Evolutionary conservation across 1,140 invertebrate species (phyloP).

Genomic region (Tribolium madens): DNA sequence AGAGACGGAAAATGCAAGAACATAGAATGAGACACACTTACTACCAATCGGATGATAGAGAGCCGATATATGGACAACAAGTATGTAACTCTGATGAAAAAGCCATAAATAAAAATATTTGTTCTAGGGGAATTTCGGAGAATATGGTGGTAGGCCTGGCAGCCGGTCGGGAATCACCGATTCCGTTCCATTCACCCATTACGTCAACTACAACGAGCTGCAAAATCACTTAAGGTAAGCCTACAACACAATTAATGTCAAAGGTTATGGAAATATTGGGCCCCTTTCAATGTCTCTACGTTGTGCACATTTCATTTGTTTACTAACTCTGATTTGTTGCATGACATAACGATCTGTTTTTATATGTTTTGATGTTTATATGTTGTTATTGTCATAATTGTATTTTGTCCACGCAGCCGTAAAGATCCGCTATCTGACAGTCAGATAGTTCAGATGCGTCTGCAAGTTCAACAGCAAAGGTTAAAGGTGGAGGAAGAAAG

Average conservation of each 20-base stretch:
- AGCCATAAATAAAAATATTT: not conserved
- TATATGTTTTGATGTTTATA: constrained; percentile 42
- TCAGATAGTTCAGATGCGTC: constrained; percentile 79
- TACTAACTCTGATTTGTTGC: constrained; percentile 58
- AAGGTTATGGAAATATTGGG: constrained; percentile 12
- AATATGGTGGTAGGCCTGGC: constrained; percentile 67
- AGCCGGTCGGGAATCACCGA: constrained; percentile 70
- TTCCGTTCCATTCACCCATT: constrained; percentile 78
- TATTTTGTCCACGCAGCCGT: constrained; percentile 54
- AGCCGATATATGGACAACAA: constrained; percentile 54
- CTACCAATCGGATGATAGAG: constrained; percentile 58
- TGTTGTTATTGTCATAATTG: constrained; percentile 36
- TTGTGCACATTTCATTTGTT: constrained; percentile 59
- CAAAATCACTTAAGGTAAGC: constrained; percentile 82
- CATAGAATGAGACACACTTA: constrained; percentile 57
- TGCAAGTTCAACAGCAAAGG: constrained; percentile 77
- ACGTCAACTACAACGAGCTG: constrained; percentile 87
- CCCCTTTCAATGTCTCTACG: constrained; percentile 34
- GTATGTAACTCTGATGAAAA: not conserved
- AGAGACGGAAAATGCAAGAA: constrained; percentile 55
- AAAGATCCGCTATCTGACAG: constrained; percentile 73
- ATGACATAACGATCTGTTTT: constrained; percentile 47
- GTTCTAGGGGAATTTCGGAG: constrained; percentile 56
- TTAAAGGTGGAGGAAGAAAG: constrained; percentile 80
- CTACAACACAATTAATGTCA: not conserved